Conservation (phyloP, 2,888 invertebrate species). For the Ctenicera cuprea region DNA sequence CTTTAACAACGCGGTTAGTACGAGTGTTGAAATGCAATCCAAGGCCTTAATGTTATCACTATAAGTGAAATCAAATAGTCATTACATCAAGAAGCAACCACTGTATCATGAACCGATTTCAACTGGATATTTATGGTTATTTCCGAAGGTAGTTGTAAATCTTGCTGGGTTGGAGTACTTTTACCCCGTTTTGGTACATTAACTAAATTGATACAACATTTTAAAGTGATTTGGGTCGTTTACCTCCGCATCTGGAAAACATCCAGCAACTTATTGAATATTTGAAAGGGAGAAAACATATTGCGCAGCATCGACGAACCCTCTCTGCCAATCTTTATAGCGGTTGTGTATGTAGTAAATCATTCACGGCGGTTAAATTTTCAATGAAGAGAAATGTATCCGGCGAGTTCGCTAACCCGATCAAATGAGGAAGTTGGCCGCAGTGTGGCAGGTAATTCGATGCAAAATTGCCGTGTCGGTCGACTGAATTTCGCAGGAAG, state of each 20-base stretch:
- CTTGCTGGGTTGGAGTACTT: too few relatives aligned
- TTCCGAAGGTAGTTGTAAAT: too few relatives aligned
- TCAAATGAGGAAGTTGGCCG: not conserved
- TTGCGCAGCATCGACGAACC: constrained; percentile 10
- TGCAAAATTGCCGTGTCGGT: constrained; percentile 11
- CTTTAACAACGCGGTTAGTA: too few relatives aligned
- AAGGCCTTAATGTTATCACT: too few relatives aligned
- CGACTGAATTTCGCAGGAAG: constrained; percentile 11
- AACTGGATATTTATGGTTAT: too few relatives aligned
- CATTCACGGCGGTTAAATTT: constrained; percentile 36
- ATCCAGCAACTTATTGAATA: constrained; percentile 9
- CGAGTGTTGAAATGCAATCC: too few relatives aligned
- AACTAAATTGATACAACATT: not conserved
- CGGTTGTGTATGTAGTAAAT: constrained; percentile 24
- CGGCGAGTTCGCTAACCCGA: not conserved
- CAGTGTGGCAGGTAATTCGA: constrained; percentile 18
- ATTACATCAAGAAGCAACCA: too few relatives aligned
- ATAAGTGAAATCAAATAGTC: too few relatives aligned
- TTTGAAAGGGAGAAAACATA: constrained; percentile 6
- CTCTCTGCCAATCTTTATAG: constrained; percentile 12
- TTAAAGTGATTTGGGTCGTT: not conserved
- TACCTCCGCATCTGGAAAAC: not conserved
- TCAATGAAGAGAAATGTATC: constrained; percentile 18
- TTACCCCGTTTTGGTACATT: not conserved
- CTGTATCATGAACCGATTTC: too few relatives aligned